phyloP scores from a whole-genome alignment of 2,888 invertebrate genomes.

The Augochlorella aurata region DNA sequence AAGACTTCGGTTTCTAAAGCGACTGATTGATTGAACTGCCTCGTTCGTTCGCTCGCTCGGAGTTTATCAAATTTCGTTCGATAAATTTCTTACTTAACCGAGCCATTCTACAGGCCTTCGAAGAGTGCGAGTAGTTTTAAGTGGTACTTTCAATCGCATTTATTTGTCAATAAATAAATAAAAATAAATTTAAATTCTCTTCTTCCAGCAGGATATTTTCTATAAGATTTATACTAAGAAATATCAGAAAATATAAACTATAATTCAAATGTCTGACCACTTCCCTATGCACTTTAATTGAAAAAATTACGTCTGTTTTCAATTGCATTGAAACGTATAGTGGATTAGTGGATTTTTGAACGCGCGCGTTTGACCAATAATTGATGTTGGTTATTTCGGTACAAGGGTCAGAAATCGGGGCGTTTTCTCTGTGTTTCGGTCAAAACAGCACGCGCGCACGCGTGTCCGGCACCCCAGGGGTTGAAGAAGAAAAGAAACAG shows the following conservation, averaged over 20 bases:
- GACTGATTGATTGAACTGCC: neutral
- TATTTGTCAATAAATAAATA: no score
- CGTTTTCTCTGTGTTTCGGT: neutral
- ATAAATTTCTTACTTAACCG: neutral
- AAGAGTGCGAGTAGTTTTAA: neutral
- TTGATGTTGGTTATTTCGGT: neutral
- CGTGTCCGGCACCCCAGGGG: neutral
- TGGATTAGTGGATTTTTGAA: no score
- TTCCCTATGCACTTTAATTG: no score
- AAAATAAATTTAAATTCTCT: no score
- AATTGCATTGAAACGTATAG: no score
- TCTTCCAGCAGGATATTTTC: no score
- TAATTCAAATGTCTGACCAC: no score
- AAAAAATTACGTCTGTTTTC: no score
- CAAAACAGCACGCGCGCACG: neutral
- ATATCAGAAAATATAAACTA: no score
- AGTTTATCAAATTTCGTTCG: neutral
- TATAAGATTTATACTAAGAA: no score
- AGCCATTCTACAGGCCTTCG: neutral
- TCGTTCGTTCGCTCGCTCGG: no score
- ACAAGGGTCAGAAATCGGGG: neutral
- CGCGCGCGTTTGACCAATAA: neutral
- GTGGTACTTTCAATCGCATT: neutral
- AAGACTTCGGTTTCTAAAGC: neutral
- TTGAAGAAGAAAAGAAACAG: conserved; percentile 6